Conservation (phyloP, 2,797 vertebrate species). For the Hephaestus fuliginosus region DNA sequence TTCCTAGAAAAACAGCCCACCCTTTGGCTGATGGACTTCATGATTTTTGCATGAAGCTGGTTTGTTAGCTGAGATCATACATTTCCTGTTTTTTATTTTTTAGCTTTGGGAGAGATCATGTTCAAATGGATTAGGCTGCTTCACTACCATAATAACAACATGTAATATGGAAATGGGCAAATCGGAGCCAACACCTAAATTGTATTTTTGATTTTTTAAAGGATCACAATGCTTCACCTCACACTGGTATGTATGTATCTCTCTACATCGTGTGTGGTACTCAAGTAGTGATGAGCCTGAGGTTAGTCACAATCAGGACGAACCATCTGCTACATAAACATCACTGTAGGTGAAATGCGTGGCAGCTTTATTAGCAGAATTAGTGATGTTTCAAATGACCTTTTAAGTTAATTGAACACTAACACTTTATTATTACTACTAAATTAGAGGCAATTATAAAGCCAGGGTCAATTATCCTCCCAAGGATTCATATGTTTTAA, state of each 20-base stretch:
- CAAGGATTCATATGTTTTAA: conserved; percentile 39
- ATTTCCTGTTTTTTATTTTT: neutral
- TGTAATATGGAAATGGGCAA: neutral
- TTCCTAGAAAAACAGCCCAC: too few relatives aligned
- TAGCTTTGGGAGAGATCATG: neutral
- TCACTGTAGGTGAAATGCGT: conserved; percentile 35
- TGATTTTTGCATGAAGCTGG: too few relatives aligned
- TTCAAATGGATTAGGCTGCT: neutral
- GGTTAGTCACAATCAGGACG: neutral
- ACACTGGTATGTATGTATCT: neutral
- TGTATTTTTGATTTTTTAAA: neutral
- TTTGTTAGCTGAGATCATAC: neutral
- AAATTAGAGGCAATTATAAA: conserved; percentile 59
- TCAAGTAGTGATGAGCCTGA: conserved; percentile 5
- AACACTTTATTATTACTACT: conserved; percentile 64
- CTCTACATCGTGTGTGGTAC: neutral
- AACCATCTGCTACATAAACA: conserved; percentile 43
- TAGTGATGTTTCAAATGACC: conserved; percentile 50
- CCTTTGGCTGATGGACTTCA: too few relatives aligned
- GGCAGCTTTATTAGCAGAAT: conserved; percentile 37
- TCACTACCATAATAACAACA: neutral
- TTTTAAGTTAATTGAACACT: conserved; percentile 60
- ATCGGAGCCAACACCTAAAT: neutral
- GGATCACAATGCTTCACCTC: neutral
- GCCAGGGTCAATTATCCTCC: conserved; percentile 52